Evolutionary conservation across 1,140 invertebrate species (phyloP), one percentile per base, ranked within the genome.

Genomic region (Helicoverpa zea): DNA sequence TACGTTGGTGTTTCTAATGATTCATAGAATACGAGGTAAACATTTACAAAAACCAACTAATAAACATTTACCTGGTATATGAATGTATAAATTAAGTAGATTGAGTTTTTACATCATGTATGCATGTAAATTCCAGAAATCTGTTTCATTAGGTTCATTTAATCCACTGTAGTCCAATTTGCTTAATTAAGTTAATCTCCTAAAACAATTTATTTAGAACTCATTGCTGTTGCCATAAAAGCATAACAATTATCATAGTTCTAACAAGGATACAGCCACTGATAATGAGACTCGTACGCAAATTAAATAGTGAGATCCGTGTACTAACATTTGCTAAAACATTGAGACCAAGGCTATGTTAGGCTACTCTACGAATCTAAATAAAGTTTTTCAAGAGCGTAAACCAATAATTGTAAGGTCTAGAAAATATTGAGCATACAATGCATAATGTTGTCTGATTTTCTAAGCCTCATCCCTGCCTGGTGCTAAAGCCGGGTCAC

Each of bases 231-330:
- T 11, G 63, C 58, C 10, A 23, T 59, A 59, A 59, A 59, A 59
- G 35, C 61, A 66, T 49, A 16, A 43, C 16, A 49, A 66, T 66
- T 66, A 66, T 66, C 63, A 66, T 66, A 66, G 63, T 66, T 66
- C 58, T 66, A 66, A 49, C 63, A 47, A 49, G 2, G 59, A 49
- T 64, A 64, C 16, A 14, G n/a, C n/a, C 35, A 18, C 63, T 49
- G 63, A 66, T 66, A 66, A 47, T 10, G 16, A 18, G 49, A 47
- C 4, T 18, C 7, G 7, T 16, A 18, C 1, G 35, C 18, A 1
- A 49, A 18, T 58, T 58, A 14, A 35, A 12, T 63, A 61, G 29
- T 61, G 10, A 29, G 10, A 61, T 13, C 23, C 12, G 59, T 30
- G 14, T 63, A 63, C n/a, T 58, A 58, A 58, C 56, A 58, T 43